Evolutionary conservation across 1,140 invertebrate genomes (phyloP).

Genomic region (Calephelis virginiensis): DNA sequence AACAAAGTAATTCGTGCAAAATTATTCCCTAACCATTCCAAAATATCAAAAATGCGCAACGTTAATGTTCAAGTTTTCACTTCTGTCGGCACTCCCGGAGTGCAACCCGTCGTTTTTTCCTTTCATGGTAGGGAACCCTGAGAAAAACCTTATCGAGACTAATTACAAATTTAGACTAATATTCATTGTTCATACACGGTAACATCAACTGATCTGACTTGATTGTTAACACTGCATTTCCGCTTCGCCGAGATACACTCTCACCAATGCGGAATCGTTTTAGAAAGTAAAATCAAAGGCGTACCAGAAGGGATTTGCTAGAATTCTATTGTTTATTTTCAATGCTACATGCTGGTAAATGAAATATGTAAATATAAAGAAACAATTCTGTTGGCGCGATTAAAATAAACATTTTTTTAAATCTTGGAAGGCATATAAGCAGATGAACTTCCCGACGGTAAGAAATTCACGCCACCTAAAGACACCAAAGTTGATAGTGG

Average conservation of each 20-base stretch:
- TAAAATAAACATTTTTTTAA: neutral
- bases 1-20: too few species aligned
- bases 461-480: too few species aligned
- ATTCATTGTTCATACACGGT: neutral
- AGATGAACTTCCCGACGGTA: too few species aligned
- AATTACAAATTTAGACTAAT: neutral
- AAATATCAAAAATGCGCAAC: too few species aligned
- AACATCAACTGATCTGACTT: neutral
- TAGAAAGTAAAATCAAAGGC: slow-evolving; percentile 22
- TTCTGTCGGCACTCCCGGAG: too few species aligned
- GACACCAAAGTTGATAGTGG: too few species aligned
- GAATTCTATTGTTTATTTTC: slow-evolving; percentile 1
- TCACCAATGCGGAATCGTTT: slow-evolving; percentile 11
- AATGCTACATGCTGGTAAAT: neutral
- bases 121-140: too few species aligned
- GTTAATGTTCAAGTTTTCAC: too few species aligned
- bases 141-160: neutral
- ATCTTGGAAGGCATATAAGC: too few species aligned
- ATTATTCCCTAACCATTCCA: too few species aligned
- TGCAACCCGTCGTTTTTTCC: too few species aligned
- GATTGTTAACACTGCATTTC: slow-evolving; percentile 15
- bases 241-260: slow-evolving; percentile 22
- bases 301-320: neutral
- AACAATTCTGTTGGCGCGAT: too few species aligned
- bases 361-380: neutral